phyloP scores from a whole-genome alignment of 30 jellyfish, hydroid and myxozoan species.

The Hydractinia symbiolongicarpus region DNA sequence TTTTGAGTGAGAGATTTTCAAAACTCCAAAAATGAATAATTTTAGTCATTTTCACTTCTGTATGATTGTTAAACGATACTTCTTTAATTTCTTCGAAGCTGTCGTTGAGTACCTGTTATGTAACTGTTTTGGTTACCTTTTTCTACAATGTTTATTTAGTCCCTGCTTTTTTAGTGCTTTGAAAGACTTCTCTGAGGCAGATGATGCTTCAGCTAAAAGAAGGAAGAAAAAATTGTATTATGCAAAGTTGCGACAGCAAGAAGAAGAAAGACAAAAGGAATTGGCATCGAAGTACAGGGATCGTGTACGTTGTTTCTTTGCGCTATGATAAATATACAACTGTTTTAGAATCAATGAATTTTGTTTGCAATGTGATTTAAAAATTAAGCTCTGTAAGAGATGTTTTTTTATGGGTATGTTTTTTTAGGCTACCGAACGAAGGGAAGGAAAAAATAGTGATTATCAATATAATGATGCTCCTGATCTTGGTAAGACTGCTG shows the following conservation, averaged over 20 bases:
- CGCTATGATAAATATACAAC: too few species aligned
- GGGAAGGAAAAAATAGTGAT: constrained; percentile 93
- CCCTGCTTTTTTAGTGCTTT: constrained; percentile 43
- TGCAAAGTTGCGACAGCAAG: constrained; percentile 91
- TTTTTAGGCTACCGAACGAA: constrained; percentile 85
- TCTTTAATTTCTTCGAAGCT: background rate
- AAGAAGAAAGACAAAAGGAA: constrained; percentile 94
- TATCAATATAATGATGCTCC: constrained; percentile 82
- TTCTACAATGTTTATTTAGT: background rate
- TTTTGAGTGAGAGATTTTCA: background rate
- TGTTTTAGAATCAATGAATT: too few species aligned
- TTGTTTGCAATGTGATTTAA: too few species aligned
- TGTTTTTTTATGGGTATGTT: background rate
- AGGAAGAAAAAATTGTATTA: constrained; percentile 84
- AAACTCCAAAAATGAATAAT: background rate
- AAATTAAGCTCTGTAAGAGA: background rate
- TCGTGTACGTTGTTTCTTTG: constrained; percentile 49
- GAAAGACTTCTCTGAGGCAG: constrained; percentile 87
- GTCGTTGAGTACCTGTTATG: too few species aligned
- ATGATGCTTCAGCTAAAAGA: constrained; percentile 89
- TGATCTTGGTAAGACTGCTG: constrained; percentile 83
- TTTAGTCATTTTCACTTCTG: background rate
- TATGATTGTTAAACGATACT: background rate
- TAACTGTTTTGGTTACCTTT: background rate
- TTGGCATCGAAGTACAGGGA: constrained; percentile 90